Evolutionary conservation across 2,888 invertebrate genomes (phyloP).

Genomic region (Bimastos eiseni): DNA sequence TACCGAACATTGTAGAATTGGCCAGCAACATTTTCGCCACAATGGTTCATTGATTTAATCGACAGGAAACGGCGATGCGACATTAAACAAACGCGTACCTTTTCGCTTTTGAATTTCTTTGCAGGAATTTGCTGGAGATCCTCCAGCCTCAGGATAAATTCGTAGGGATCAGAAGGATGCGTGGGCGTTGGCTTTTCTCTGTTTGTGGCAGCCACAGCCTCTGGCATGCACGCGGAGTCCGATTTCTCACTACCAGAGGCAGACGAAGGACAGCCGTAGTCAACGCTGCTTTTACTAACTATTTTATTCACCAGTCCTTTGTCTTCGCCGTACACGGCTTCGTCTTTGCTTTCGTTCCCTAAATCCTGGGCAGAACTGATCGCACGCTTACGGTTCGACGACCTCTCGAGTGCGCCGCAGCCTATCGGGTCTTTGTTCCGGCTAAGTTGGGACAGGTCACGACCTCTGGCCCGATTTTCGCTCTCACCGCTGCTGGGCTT

Average conservation of each 20-base stretch:
- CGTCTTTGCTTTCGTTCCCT: background rate
- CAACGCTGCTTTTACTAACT: background rate
- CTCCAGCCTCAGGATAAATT: background rate
- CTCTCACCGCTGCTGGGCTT: background rate
- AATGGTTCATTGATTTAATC: background rate
- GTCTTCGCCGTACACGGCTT: background rate
- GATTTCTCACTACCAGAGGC: background rate
- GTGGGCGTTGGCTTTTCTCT: background rate
- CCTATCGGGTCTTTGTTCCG: background rate
- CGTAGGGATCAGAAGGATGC: background rate
- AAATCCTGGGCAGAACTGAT: background rate
- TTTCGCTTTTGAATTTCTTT: slow-evolving; percentile 9
- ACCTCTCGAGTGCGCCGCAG: background rate
- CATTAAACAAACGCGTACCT: background rate
- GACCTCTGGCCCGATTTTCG: background rate
- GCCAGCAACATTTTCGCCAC: background rate
- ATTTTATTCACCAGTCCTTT: background rate
- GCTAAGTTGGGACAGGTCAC: background rate
- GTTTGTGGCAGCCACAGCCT: background rate
- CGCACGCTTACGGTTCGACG: background rate
- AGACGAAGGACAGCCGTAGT: background rate
- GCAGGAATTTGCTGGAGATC: background rate
- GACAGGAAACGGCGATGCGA: background rate
- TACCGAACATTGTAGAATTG: background rate
- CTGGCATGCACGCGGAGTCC: background rate